Evolutionary conservation across 1,140 invertebrate genomes (phyloP), one percentile per base, ranked within the genome.

Genomic region (Stegodyphus dumicola): DNA sequence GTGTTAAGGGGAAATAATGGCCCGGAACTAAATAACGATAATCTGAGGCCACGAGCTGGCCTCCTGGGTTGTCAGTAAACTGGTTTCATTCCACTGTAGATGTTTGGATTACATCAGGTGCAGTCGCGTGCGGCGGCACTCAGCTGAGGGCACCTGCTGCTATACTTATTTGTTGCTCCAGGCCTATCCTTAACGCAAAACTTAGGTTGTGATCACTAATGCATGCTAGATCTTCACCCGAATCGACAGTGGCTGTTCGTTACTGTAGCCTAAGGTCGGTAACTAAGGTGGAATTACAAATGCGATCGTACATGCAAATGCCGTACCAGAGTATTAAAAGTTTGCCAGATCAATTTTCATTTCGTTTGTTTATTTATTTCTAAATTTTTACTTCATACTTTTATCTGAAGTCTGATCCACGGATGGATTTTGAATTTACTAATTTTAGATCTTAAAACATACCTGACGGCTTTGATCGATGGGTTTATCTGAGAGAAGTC

Each of bases 21-120:
- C 48, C 71, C 70, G 51, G 51, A 75, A 75, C 71, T 83, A 74
- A 60, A 51, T 52, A 83, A 83, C 71, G 60, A 71, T 83, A 75
- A 75, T 75, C 6, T 69, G 49, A 75, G 15, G 17, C 18, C 53
- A 33, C n/a, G 54, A 13, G 7, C 17, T 67, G 65, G 15, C n/a
- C 7, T 7, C 18, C 52, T 71, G 9, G 74, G 15, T 67, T 75
- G 17, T 75, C 80, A 60, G 73, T n/a, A 67, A 85, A 85, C 81
- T 85, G 65, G 81, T 85, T 85, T 85, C 65, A 85, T 76, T 76
- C 74, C 74, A 56, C 74, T 76, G 51, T 65, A 76, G 5, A 76
- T 76, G 73, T 77, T 76, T 56, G 56, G 17, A 18, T 85, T 85
- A 60, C 73, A 48, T 85, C 69, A 73, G 13, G 15, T 64, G 4